Evolutionary conservation across 2,113 vertebrate genomes (phyloP).

Genomic region (Lepidothrix coronata): DNA sequence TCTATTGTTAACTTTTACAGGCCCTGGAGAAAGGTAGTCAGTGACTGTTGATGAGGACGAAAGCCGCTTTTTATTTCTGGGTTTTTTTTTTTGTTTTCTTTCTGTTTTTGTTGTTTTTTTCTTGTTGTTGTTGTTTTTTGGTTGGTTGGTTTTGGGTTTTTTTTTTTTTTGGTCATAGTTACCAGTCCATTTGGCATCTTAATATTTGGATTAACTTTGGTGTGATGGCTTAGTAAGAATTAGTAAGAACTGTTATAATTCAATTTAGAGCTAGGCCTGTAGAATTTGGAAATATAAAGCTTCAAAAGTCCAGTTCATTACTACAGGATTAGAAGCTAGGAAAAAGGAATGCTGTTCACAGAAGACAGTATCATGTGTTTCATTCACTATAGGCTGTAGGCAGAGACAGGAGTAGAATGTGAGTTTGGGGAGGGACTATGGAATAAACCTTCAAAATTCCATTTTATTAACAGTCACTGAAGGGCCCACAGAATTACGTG

Average conservation of each 20-base stretch:
- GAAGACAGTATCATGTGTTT: background rate
- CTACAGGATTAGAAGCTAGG: background rate
- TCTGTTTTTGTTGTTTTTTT: fast-evolving
- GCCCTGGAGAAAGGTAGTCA: background rate
- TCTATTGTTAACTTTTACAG: background rate
- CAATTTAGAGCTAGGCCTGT: background rate
- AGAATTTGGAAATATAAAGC: background rate
- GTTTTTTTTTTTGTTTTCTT: too few relatives aligned
- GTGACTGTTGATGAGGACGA: background rate
- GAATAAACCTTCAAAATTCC: background rate
- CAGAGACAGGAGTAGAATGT: background rate
- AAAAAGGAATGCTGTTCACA: background rate
- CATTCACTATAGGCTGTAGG: background rate
- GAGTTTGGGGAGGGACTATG: background rate
- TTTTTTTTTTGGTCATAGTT: background rate
- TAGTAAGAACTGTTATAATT: background rate
- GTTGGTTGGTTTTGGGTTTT: background rate
- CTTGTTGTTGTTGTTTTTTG: background rate
- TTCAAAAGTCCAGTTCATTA: background rate
- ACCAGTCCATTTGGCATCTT: background rate
- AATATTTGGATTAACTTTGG: background rate
- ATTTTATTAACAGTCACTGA: background rate
- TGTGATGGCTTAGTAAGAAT: background rate
- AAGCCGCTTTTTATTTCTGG: background rate
- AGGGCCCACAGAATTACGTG: background rate